Conservation (phyloP, 2,888 invertebrate genomes). For the Meiosimyza decipiens region DNA sequence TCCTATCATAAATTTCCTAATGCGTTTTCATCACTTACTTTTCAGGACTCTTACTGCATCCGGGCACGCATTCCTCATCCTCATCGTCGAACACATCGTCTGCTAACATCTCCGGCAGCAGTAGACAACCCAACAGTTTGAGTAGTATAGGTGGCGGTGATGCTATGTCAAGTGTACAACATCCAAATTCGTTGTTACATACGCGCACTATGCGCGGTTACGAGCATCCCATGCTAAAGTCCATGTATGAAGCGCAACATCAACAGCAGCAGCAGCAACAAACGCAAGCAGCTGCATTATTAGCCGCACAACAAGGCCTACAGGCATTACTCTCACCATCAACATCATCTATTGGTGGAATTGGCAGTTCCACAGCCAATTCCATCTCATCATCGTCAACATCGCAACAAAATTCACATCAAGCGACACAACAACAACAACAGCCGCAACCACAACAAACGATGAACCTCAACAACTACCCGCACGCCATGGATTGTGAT, state of each 20-base stretch:
- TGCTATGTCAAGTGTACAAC: slow-evolving; percentile 44
- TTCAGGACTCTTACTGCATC: slow-evolving; percentile 60
- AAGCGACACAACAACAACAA: slow-evolving; percentile 40
- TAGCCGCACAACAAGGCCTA: slow-evolving; percentile 54
- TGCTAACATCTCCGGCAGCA: slow-evolving; percentile 48
- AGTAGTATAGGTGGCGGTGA: slow-evolving; percentile 52
- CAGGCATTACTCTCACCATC: slow-evolving; percentile 55
- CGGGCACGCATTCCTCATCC: slow-evolving; percentile 51
- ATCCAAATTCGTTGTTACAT: slow-evolving; percentile 39
- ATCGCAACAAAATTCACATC: slow-evolving; percentile 15
- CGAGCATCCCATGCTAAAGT: slow-evolving; percentile 43
- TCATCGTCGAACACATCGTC: slow-evolving; percentile 48
- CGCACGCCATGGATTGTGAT: slow-evolving; percentile 82
- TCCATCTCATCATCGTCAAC: neutral
- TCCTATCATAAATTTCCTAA: too few relatives aligned
- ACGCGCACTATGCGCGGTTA: slow-evolving; percentile 44
- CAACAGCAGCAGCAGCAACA: slow-evolving; percentile 41
- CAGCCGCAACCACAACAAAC: slow-evolving; percentile 19
- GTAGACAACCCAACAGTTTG: slow-evolving; percentile 55
- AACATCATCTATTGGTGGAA: slow-evolving; percentile 28
- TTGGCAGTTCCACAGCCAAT: neutral
- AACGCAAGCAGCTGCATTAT: slow-evolving; percentile 46
- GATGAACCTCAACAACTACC: slow-evolving; percentile 60
- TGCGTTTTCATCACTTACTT: neutral
- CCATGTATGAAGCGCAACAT: slow-evolving; percentile 47